These are phyloP conservation scores for Littorina saxatilis DNA, from an alignment of 1,140 invertebrate species.

Conservation along the genomic window DNA sequence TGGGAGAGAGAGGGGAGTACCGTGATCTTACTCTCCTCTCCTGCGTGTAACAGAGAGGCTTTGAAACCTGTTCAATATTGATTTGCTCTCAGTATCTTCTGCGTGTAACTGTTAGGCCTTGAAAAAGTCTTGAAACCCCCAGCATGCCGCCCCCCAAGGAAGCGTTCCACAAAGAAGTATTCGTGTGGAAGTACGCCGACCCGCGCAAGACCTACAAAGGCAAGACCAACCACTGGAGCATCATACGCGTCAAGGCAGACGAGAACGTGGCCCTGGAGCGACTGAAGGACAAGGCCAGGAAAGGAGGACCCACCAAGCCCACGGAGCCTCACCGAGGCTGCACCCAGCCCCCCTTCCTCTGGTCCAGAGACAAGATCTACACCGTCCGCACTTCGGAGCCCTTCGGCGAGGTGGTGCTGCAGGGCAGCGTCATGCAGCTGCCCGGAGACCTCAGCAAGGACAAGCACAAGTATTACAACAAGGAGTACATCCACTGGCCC, in stretches of 20 bases:
- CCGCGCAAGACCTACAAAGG: background rate
- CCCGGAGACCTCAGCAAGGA: conserved; percentile 8
- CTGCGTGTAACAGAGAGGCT: no score
- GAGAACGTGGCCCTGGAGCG: background rate
- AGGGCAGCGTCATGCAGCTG: background rate
- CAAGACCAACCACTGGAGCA: conserved; percentile 13
- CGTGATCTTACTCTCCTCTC: no score
- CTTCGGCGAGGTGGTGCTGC: background rate
- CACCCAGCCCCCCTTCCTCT: background rate
- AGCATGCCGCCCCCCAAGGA: no score
- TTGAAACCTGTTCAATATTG: no score
- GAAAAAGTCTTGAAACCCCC: no score
- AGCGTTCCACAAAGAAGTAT: no score
- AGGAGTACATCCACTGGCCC: background rate
- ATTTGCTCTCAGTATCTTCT: no score
- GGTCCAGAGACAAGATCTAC: background rate
- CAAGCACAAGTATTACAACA: conserved; percentile 14
- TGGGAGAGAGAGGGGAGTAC: no score
- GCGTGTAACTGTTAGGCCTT: no score
- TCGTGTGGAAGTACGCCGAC: no score
- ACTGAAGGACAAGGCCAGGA: background rate
- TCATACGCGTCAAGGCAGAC: background rate
- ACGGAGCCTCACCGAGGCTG: background rate
- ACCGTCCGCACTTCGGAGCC: background rate
- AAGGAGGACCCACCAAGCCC: background rate